Conservation (phyloP, 2,888 invertebrate genomes). For the Glyphotaelius pellucidus region DNA sequence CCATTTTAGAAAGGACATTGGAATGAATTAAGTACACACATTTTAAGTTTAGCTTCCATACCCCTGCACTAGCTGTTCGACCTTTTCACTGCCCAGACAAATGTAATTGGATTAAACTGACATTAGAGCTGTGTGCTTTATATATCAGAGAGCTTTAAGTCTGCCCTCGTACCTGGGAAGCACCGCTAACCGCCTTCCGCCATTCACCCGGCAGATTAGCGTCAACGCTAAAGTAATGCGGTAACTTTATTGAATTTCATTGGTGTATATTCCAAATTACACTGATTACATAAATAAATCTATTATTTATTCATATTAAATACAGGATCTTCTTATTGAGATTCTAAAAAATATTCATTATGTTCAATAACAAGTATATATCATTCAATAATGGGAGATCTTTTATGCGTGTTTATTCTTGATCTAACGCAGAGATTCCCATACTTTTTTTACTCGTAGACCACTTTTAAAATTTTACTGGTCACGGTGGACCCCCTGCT, state of each 20-base stretch:
- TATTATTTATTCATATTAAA: too few relatives aligned
- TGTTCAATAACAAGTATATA: too few relatives aligned
- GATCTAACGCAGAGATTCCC: too few relatives aligned
- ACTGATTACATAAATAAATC: neutral
- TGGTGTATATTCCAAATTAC: neutral
- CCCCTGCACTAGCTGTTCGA: neutral
- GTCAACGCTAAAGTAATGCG: constrained; percentile 7
- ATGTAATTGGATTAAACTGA: constrained; percentile 65
- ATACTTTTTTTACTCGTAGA: too few relatives aligned
- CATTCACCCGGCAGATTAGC: constrained; percentile 13
- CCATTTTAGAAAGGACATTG: neutral
- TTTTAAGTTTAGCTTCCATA: neutral
- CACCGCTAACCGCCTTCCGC: constrained; percentile 28
- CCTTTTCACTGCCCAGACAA: constrained; percentile 52
- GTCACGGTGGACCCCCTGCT: too few relatives aligned
- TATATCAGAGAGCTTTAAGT: constrained; percentile 17
- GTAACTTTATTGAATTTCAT: neutral
- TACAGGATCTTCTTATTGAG: neutral
- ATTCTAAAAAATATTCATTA: too few relatives aligned
- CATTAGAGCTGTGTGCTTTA: constrained; percentile 59
- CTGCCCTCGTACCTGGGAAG: constrained; percentile 22
- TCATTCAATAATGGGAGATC: too few relatives aligned
- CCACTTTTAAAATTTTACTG: too few relatives aligned
- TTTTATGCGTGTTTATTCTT: too few relatives aligned
- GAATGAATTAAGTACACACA: neutral